Conservation (phyloP, 2,888 invertebrate genomes). For the Pyrrhosoma nymphula region DNA sequence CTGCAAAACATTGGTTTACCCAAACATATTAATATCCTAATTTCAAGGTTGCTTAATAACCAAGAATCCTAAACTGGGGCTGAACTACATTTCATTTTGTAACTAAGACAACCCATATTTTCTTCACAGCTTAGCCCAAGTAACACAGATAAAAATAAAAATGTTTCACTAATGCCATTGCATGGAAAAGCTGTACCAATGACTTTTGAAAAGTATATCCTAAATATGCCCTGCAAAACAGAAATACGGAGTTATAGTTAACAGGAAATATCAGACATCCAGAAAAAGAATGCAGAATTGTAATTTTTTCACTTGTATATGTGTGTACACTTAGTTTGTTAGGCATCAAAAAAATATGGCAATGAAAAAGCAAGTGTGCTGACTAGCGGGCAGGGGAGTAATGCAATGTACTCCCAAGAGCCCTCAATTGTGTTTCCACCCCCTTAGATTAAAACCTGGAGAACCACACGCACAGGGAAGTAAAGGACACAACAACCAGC, state of each 20-base stretch:
- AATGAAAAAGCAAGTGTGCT: slow-evolving; percentile 63
- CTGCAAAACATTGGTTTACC: slow-evolving; percentile 13
- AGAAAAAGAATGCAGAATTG: slow-evolving; percentile 47
- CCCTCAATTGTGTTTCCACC: slow-evolving; percentile 58
- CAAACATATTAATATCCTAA: slow-evolving; percentile 33
- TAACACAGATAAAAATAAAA: slow-evolving; percentile 27
- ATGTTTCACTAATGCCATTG: slow-evolving; percentile 23
- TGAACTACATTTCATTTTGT: slow-evolving; percentile 22
- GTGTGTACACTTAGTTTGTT: slow-evolving; percentile 67
- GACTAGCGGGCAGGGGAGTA: slow-evolving; percentile 62
- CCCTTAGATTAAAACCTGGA: slow-evolving; percentile 66
- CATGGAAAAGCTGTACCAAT: slow-evolving; percentile 38
- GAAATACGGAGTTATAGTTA: slow-evolving; percentile 54
- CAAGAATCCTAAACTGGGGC: neutral
- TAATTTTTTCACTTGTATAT: slow-evolving; percentile 51
- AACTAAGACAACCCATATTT: slow-evolving; percentile 24
- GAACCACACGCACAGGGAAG: slow-evolving; percentile 66
- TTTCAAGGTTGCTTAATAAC: neutral
- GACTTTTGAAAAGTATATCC: slow-evolving; percentile 52
- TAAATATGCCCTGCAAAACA: slow-evolving; percentile 61
- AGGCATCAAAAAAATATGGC: slow-evolving; percentile 67
- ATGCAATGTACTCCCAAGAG: slow-evolving; percentile 54
- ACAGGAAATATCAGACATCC: slow-evolving; percentile 43
- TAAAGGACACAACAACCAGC: slow-evolving; percentile 66
- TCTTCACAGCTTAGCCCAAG: slow-evolving; percentile 47